Percentiles rank a stretch among this genome's conserved stretches.
phyloP scores from a whole-genome alignment of 1,140 invertebrate species.

The Eurosta solidaginis region DNA sequence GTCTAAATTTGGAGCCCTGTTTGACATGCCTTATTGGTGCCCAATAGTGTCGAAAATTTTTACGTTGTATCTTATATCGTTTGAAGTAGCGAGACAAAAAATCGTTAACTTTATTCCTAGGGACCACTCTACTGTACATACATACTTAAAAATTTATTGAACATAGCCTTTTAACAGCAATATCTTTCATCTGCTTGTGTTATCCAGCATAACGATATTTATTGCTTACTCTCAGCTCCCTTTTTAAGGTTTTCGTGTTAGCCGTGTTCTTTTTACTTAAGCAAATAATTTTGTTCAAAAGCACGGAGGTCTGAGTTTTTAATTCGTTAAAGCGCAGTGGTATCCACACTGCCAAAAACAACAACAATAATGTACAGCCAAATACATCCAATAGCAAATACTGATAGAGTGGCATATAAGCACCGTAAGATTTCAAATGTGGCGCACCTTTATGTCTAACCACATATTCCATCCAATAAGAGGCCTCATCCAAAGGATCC shows the following conservation, averaged over 20 bases:
- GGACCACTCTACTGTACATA: neutral
- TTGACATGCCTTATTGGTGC: too few relatives aligned
- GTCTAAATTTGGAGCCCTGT: too few relatives aligned
- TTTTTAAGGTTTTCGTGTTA: neutral
- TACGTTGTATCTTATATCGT: too few relatives aligned
- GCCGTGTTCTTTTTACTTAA: neutral
- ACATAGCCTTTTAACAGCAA: neutral
- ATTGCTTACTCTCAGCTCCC: neutral
- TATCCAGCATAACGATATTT: conserved; percentile 19
- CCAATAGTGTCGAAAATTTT: too few relatives aligned
- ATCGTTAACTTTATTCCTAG: too few relatives aligned
- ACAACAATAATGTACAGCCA: conserved; percentile 40
- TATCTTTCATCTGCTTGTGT: neutral
- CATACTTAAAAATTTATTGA: neutral
- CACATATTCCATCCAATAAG: conserved; percentile 67
- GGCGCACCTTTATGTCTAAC: conserved; percentile 62
- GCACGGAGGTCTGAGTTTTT: neutral
- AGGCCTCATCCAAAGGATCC: conserved; percentile 63
- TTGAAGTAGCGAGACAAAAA: too few relatives aligned
- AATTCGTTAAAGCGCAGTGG: conserved; percentile 31
- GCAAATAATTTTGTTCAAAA: neutral
- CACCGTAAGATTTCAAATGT: conserved; percentile 60
- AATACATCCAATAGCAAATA: conserved; percentile 64
- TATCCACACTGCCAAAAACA: conserved; percentile 43
- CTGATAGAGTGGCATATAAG: conserved; percentile 60